phyloP scores from a whole-genome alignment of 2,797 vertebrate genomes.

The Clarias platycephalus region DNA sequence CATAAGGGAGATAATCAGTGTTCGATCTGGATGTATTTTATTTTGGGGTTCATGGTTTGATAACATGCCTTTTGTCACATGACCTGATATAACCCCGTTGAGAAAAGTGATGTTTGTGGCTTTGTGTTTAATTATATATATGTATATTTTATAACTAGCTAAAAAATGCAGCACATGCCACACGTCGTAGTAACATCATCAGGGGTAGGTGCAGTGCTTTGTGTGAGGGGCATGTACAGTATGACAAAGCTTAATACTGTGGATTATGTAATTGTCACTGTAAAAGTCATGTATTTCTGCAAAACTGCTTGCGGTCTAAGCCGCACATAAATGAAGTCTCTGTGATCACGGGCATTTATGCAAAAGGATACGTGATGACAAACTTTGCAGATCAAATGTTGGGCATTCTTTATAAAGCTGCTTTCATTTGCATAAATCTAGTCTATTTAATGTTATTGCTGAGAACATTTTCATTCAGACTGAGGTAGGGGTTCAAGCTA shows the following conservation, averaged over 20 bases:
- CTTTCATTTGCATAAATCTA: background rate
- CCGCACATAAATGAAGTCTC: background rate
- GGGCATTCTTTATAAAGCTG: background rate
- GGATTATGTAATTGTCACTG: conserved; percentile 25
- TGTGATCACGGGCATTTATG: background rate
- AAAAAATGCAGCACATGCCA: too few relatives aligned
- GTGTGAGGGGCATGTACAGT: background rate
- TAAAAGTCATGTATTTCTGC: background rate
- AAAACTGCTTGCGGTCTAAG: conserved; percentile 27
- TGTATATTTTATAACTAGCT: too few relatives aligned
- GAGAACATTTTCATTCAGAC: background rate
- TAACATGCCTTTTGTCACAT: background rate
- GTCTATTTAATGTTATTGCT: background rate
- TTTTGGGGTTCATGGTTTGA: background rate
- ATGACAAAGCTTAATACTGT: background rate
- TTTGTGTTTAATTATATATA: too few relatives aligned
- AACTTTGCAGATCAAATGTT: background rate
- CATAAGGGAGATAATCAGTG: too few relatives aligned
- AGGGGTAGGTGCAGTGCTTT: background rate
- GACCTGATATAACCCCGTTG: background rate
- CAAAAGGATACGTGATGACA: background rate
- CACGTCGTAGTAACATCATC: too few relatives aligned
- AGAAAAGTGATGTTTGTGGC: background rate
- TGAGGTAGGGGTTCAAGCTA: background rate
- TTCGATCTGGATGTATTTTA: background rate